A percentile compares a stretch with the other conserved stretches of the same genome.
These are phyloP conservation scores for Orthosia gracilis DNA, from an alignment of 2,888 invertebrate genomes.

Conservation along the genomic window DNA sequence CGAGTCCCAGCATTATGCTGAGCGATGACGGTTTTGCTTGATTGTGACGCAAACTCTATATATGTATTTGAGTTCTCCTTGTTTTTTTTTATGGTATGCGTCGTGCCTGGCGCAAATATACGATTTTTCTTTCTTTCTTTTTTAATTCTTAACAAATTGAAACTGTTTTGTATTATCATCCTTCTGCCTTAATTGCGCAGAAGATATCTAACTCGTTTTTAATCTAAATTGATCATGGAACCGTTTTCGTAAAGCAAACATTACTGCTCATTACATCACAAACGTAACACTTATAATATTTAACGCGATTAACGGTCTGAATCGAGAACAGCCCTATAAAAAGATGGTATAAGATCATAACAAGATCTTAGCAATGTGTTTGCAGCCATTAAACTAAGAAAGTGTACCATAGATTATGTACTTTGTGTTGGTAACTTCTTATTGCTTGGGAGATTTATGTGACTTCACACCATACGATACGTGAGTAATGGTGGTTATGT, in stretches of 20 bases:
- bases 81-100: too few relatives aligned
- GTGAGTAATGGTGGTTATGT: slow-evolving; percentile 12
- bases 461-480: slow-evolving; percentile 52
- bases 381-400: slow-evolving; percentile 34
- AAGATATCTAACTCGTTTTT: neutral
- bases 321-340: slow-evolving; percentile 30
- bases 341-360: slow-evolving; percentile 32
- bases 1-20: too few relatives aligned
- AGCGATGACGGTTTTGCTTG: too few relatives aligned
- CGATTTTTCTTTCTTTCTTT: too few relatives aligned
- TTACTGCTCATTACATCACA: slow-evolving; percentile 25
- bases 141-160: too few relatives aligned
- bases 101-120: too few relatives aligned
- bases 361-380: slow-evolving; percentile 24
- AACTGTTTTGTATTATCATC: neutral
- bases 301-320: slow-evolving; percentile 25
- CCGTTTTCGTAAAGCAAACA: neutral
- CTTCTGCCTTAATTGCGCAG: neutral
- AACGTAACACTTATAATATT: slow-evolving; percentile 6
- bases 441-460: slow-evolving; percentile 54
- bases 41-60: too few relatives aligned
- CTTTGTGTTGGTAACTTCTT: slow-evolving; percentile 13
- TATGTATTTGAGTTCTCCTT: too few relatives aligned
- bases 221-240: neutral
- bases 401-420: slow-evolving; percentile 32